Percentiles rank a stretch among this genome's conserved stretches.
These are phyloP conservation scores for Semnornis frantzii DNA, from an alignment of 2,113 vertebrate genomes.

Conservation along the genomic window DNA sequence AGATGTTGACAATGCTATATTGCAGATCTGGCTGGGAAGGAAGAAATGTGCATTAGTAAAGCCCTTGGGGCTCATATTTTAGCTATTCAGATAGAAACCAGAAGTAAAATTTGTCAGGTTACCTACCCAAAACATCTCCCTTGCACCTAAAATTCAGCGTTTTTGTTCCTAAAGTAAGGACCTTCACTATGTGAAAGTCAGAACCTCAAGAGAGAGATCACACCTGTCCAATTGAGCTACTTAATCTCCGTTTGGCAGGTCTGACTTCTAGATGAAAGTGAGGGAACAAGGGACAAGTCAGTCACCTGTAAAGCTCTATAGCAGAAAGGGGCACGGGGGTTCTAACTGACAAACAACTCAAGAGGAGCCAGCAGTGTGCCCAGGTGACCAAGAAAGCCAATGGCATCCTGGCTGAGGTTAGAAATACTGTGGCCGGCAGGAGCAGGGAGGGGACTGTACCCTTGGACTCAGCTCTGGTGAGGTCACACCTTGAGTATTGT, in stretches of 20 bases:
- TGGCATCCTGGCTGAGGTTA: too few relatives aligned
- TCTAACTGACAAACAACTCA: too few relatives aligned
- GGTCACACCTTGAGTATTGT: too few relatives aligned
- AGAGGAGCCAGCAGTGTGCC: too few relatives aligned
- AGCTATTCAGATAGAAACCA: background rate
- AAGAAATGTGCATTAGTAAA: background rate
- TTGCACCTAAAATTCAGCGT: background rate
- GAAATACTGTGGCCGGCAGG: too few relatives aligned
- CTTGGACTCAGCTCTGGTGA: too few relatives aligned
- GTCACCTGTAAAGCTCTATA: background rate
- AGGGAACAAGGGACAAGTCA: background rate
- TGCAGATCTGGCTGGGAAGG: background rate
- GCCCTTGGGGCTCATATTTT: background rate
- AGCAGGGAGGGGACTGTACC: too few relatives aligned
- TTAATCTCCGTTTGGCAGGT: background rate
- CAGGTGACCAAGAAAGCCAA: too few relatives aligned
- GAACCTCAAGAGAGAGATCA: background rate
- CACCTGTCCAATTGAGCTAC: background rate
- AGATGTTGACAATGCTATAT: rapidly evolving
- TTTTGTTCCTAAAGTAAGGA: background rate
- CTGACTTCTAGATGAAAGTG: background rate
- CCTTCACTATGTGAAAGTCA: background rate
- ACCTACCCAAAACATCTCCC: background rate
- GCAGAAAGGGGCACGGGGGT: too few relatives aligned
- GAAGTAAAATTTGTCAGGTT: background rate